Evolutionary conservation across 2,888 invertebrate genomes (phyloP).

Genomic region (Deilephila porcellus): DNA sequence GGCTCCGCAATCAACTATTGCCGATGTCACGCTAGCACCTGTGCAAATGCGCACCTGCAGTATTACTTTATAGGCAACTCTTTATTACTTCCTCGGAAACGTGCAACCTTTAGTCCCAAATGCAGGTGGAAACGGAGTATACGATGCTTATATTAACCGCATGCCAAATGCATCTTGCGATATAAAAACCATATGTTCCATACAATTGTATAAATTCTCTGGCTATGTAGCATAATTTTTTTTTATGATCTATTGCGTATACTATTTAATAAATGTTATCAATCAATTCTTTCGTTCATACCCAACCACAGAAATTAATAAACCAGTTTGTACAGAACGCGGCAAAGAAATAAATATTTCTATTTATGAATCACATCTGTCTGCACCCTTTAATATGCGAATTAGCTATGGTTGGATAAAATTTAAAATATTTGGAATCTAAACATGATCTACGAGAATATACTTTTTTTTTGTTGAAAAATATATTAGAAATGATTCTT

Average conservation of each 20-base stretch:
- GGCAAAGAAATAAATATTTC: not conserved
- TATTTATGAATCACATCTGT: not conserved
- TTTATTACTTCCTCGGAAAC: conserved; percentile 24
- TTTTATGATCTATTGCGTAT: conserved; percentile 16
- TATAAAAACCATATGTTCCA: not conserved
- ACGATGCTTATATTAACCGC: not conserved
- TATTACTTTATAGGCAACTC: conserved; percentile 19
- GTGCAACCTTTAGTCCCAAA: conserved; percentile 25
- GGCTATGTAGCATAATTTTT: not conserved
- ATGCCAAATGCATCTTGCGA: conserved; percentile 12
- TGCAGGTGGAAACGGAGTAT: conserved; percentile 3
- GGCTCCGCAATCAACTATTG: conserved; percentile 76
- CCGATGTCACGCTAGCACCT: conserved; percentile 57
- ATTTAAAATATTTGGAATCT: not conserved
- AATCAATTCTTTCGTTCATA: not conserved
- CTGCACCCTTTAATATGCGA: not conserved
- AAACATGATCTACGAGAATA: not conserved
- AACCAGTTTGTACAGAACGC: conserved; percentile 27
- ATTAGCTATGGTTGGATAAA: not conserved
- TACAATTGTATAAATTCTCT: not conserved
- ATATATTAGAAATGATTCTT: no score
- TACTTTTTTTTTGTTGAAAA: no score
- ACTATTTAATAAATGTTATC: conserved; percentile 29
- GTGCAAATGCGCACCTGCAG: conserved; percentile 30
- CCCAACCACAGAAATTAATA: conserved; percentile 8